Conservation (phyloP, 2,888 invertebrate genomes). For the Clanis bilineata region DNA sequence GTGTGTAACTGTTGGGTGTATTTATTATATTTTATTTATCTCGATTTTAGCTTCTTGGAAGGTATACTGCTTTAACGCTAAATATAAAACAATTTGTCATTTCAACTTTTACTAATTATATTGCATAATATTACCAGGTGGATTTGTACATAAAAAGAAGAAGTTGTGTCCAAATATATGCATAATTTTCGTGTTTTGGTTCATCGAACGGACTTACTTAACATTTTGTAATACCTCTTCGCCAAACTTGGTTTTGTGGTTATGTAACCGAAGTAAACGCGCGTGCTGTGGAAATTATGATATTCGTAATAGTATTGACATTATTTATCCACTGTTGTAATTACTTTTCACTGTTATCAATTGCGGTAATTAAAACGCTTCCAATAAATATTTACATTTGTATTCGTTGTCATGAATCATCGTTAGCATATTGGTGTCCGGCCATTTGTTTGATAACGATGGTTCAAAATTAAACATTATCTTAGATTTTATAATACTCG, state of each 20-base stretch:
- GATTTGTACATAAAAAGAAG: background rate
- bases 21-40: too few relatives aligned
- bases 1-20: too few relatives aligned
- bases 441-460: background rate
- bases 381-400: background rate
- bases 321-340: background rate
- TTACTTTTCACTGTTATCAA: background rate
- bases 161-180: background rate
- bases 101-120: background rate
- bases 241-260: background rate
- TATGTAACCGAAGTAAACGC: background rate
- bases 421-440: background rate
- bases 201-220: constrained; percentile 3
- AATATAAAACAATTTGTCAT: background rate
- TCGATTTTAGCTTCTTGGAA: too few relatives aligned
- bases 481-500: too few relatives aligned
- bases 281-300: background rate
- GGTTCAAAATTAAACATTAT: background rate
- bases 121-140: background rate
- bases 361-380: background rate
- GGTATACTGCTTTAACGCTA: too few relatives aligned
- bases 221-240: background rate
- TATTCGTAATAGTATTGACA: background rate
- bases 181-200: constrained; percentile 8
- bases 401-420: background rate